phyloP scores from a whole-genome alignment of 1,140 invertebrate species.

The Pissodes strobi region DNA sequence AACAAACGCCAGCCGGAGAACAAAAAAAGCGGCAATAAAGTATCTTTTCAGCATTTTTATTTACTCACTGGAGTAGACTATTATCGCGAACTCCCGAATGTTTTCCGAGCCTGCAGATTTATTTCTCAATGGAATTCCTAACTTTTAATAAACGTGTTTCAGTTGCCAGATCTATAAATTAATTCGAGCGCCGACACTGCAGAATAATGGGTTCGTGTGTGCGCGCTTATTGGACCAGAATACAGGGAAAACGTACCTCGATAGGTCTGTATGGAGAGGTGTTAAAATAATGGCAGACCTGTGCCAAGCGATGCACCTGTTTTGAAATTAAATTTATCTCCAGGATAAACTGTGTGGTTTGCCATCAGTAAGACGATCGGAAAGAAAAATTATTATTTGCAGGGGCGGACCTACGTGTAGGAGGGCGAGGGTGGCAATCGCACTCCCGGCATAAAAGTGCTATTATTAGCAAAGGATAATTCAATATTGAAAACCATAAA shows the following conservation, averaged over 20 bases:
- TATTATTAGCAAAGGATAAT: too few species aligned
- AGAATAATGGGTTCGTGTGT: slow-evolving; percentile 14
- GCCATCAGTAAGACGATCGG: too few species aligned
- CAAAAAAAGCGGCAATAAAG: slow-evolving; percentile 15
- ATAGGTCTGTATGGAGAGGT: too few species aligned
- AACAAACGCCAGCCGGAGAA: too few species aligned
- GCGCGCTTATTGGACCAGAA: slow-evolving; percentile 11
- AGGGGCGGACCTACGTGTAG: too few species aligned
- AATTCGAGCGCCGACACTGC: slow-evolving; percentile 17
- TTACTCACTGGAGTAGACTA: slow-evolving; percentile 18
- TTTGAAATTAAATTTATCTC: background rate
- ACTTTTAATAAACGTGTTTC: slow-evolving; percentile 30
- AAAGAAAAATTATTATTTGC: too few species aligned
- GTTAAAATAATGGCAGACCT: background rate
- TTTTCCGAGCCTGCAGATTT: slow-evolving; percentile 15
- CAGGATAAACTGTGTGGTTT: too few species aligned
- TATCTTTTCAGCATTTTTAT: slow-evolving; percentile 20
- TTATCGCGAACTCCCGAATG: slow-evolving; percentile 19
- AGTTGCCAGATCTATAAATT: slow-evolving; percentile 29
- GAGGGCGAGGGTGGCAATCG: too few species aligned
- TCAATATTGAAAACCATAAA: too few species aligned
- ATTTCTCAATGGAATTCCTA: slow-evolving; percentile 30
- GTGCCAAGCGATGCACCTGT: background rate
- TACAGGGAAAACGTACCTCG: background rate
- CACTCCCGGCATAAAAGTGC: too few species aligned